Conservation (phyloP, 2,113 vertebrate genomes). For the Quiscalus mexicanus region DNA sequence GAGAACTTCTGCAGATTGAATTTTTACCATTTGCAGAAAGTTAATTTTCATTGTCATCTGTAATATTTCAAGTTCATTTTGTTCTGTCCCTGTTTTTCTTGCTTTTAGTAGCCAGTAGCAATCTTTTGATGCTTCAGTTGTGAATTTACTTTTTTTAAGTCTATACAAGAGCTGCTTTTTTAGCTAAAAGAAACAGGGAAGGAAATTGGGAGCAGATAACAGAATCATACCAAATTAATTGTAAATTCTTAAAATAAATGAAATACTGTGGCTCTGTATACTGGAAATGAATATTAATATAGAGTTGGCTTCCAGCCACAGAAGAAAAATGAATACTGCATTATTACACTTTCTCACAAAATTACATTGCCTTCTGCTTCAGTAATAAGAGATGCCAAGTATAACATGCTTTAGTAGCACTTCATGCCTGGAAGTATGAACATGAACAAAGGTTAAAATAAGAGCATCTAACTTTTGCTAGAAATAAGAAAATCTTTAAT, state of each 20-base stretch:
- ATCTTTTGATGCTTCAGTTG: constrained; percentile 64
- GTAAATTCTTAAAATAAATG: constrained; percentile 75
- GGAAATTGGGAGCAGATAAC: constrained; percentile 70
- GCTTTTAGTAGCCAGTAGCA: constrained; percentile 65
- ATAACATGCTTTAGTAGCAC: constrained; percentile 56
- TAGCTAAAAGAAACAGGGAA: constrained; percentile 64
- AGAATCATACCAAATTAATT: constrained; percentile 71
- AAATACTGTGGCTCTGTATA: constrained; percentile 66
- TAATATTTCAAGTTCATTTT: constrained; percentile 63
- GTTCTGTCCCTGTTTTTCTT: constrained; percentile 45
- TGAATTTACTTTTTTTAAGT: constrained; percentile 56
- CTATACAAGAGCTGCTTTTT: constrained; percentile 56
- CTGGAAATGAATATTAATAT: constrained; percentile 68
- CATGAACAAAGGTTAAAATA: constrained; percentile 66
- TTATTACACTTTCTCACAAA: constrained; percentile 66
- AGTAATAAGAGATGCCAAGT: constrained; percentile 54
- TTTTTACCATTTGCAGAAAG: constrained; percentile 48
- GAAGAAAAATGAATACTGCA: constrained; percentile 60
- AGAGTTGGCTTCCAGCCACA: constrained; percentile 67
- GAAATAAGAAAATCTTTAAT: constrained; percentile 54
- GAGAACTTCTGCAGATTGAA: constrained; percentile 32
- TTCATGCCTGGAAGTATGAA: constrained; percentile 59
- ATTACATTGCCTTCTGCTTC: constrained; percentile 67
- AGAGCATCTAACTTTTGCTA: constrained; percentile 61
- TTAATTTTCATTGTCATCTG: constrained; percentile 59